Base-by-base conservation (phyloP, 2,113 vertebrate species). In the Corythaeola cristata region DNA sequence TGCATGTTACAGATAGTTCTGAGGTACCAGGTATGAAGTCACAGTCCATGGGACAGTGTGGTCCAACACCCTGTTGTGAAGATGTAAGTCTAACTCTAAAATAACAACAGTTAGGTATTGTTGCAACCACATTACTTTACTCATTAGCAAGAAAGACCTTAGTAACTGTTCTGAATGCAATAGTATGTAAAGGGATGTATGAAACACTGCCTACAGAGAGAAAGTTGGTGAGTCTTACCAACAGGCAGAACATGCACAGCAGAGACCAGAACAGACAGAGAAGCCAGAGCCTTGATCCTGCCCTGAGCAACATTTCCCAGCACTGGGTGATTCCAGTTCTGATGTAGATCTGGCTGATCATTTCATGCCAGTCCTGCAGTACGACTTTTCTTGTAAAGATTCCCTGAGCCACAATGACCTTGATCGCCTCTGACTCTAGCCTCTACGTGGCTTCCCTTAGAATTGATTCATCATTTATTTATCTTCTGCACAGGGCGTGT, bases 391-490 rank as follows among this genome's bases (percentile, higher is more conserved):
- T 35, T 26, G 49, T 21, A 84, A 78, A 64, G 55, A 47, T 23
- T 85, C 20, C 71, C 79, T 59, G 17, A 93, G 60, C 30, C 53
- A 82, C 19, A 6, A 0, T 60, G 73, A 84, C 37, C 67, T 85
- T 30, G 88, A 93, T 59, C 9, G 7, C 55, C 52, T 77, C 37
- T 71, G 20, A 63, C 74, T 41, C 59, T 50, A 73, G 68, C 58
- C 15, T 76, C 28, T 37, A 80, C 16, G 37, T 13, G 28, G 55
- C n/a, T 74, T 79, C 82, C 80, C 58, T 86, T 60, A 63, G 27
- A 93, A 90, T 9, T 33, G 59, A 90, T 74, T 56, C 11, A 77
- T 86, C 76, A 44, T 60, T 77, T 90, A 62, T 74, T 75, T 76
- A 87, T 50, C 71, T 72, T 73, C 62, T 58, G 35, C 50, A 60